phyloP scores from a whole-genome alignment of 2,888 invertebrate genomes.

The Teleiodes luculella region DNA sequence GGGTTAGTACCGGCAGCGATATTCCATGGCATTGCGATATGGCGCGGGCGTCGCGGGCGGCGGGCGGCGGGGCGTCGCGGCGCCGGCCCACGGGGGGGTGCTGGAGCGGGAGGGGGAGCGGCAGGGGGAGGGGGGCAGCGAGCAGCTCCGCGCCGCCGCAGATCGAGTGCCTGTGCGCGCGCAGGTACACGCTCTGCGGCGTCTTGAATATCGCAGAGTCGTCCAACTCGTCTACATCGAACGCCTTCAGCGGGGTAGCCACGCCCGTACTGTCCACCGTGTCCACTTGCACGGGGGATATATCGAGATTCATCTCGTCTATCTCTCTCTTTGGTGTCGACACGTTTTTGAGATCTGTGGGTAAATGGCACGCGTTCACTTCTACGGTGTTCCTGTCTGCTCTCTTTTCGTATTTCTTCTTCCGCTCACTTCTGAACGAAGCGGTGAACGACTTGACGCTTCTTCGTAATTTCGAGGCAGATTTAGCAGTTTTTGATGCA shows the following conservation, averaged over 20 bases:
- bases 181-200: slow-evolving; percentile 61
- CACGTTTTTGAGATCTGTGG: slow-evolving; percentile 51
- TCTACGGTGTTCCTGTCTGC: slow-evolving; percentile 64
- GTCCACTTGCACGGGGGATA: slow-evolving; percentile 70
- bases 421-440: slow-evolving; percentile 72
- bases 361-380: slow-evolving; percentile 59
- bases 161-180: slow-evolving; percentile 60
- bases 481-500: slow-evolving; percentile 69
- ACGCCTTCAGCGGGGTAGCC: slow-evolving; percentile 43
- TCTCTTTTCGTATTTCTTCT: slow-evolving; percentile 72
- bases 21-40: slow-evolving; percentile 76
- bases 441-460: slow-evolving; percentile 76
- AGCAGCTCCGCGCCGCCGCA: slow-evolving; percentile 44
- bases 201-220: slow-evolving; percentile 67
- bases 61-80: slow-evolving; percentile 61
- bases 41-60: slow-evolving; percentile 69
- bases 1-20: slow-evolving; percentile 80
- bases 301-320: slow-evolving; percentile 62
- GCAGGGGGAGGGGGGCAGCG: slow-evolving; percentile 24
- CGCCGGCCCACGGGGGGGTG: slow-evolving; percentile 43
- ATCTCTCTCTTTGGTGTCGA: slow-evolving; percentile 61
- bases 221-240: slow-evolving; percentile 57
- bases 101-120: slow-evolving; percentile 21
- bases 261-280: slow-evolving; percentile 65
- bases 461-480: slow-evolving; percentile 67